phyloP scores from a whole-genome alignment of 2,888 invertebrate species.

The Cantharis rufa region DNA sequence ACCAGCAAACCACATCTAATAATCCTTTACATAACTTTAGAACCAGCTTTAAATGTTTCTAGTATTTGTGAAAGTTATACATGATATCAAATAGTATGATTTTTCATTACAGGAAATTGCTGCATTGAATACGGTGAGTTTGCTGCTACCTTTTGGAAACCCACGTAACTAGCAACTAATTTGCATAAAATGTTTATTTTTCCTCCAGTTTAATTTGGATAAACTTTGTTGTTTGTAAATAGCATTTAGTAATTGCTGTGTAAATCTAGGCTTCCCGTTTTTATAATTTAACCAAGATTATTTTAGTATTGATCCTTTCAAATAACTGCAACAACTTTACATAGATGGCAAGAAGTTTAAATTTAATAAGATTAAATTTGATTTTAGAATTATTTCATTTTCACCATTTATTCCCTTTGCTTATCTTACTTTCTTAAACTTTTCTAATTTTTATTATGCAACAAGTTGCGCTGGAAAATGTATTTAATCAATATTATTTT shows the following conservation, averaged over 20 bases:
- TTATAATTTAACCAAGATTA: background rate
- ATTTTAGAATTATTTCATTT: background rate
- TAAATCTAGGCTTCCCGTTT: background rate
- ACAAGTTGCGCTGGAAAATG: background rate
- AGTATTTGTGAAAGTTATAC: background rate
- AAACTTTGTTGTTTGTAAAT: background rate
- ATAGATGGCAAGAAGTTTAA: background rate
- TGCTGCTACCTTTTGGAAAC: slow-evolving; percentile 19
- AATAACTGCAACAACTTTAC: background rate
- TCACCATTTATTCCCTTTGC: background rate
- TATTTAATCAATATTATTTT: slow-evolving; percentile 41
- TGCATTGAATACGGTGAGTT: slow-evolving; percentile 31
- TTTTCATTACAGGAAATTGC: slow-evolving; percentile 31
- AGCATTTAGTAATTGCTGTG: background rate
- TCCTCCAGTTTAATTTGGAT: background rate
- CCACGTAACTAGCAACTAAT: slow-evolving; percentile 4
- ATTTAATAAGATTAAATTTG: background rate
- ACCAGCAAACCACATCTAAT: background rate
- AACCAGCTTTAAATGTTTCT: background rate
- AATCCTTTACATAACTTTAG: background rate
- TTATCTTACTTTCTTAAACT: background rate
- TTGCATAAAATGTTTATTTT: background rate
- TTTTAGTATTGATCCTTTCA: slow-evolving; percentile 1
- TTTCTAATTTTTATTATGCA: background rate
- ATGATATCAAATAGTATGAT: slow-evolving; percentile 1